Conservation (phyloP, 2,113 vertebrate species). For the Hirundichthys speculiger region DNA sequence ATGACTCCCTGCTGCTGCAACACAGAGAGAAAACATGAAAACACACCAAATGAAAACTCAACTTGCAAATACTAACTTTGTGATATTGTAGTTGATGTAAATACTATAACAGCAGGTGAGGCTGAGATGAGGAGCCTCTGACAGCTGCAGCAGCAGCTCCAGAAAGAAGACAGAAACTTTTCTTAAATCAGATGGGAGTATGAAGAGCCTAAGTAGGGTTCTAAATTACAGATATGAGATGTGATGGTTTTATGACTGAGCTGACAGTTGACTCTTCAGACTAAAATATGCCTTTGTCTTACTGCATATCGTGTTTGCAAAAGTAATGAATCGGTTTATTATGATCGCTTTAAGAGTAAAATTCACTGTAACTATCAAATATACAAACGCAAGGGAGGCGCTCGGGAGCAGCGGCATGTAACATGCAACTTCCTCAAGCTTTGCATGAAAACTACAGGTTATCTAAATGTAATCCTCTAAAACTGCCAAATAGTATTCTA, state of each 20-base stretch:
- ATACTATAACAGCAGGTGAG: slow-evolving; percentile 8
- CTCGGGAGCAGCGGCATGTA: too few relatives aligned
- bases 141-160: not conserved
- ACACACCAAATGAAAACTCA: not conserved
- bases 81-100: slow-evolving; percentile 1
- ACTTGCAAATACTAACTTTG: not conserved
- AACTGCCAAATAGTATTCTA: too few relatives aligned
- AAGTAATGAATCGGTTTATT: too few relatives aligned
- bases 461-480: too few relatives aligned
- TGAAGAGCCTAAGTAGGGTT: not conserved
- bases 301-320: too few relatives aligned
- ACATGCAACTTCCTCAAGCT: too few relatives aligned
- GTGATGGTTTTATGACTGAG: slow-evolving; percentile 9
- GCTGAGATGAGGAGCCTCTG: not conserved
- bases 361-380: too few relatives aligned
- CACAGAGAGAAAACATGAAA: not conserved
- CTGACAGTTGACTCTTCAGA: not conserved
- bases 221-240: not conserved
- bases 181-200: slow-evolving; percentile 13
- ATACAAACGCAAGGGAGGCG: too few relatives aligned
- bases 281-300: too few relatives aligned
- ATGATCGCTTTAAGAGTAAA: too few relatives aligned
- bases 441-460: too few relatives aligned
- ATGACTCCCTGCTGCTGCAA: not conserved
- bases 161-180: slow-evolving; percentile 6